Evolutionary conservation across 2,888 invertebrate genomes (phyloP).

Genomic region (Xestia rhomboidea): DNA sequence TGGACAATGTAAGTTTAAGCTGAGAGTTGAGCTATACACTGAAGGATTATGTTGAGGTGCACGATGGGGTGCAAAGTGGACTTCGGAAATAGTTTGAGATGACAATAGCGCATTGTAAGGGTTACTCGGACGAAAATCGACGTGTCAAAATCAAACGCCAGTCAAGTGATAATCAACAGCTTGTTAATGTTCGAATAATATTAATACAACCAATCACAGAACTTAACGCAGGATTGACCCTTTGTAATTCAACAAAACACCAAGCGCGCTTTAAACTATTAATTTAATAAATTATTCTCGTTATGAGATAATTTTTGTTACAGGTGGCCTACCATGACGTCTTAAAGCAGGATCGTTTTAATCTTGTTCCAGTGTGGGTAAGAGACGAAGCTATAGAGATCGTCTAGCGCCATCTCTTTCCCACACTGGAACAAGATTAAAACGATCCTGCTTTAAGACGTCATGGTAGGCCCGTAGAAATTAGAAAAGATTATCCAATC

Average conservation of each 20-base stretch:
- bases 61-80: constrained; percentile 21
- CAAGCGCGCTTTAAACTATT: not conserved
- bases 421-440: no score
- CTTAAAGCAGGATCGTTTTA: no score
- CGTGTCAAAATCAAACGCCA: not conserved
- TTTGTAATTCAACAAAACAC: not conserved
- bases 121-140: not conserved
- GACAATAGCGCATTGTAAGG: constrained; percentile 6
- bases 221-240: not conserved
- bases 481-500: not conserved
- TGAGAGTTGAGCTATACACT: not conserved
- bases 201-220: not conserved
- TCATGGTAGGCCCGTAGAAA: no score
- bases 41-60: not conserved
- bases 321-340: no score
- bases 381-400: no score
- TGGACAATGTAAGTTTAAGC: constrained; percentile 10
- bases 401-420: no score
- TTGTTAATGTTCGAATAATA: not conserved
- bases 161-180: not conserved
- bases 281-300: not conserved
- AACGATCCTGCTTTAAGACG: no score
- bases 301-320: not conserved
- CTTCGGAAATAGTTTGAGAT: constrained; percentile 25
- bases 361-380: no score